These are phyloP conservation scores for Samia ricini DNA, from an alignment of 1,140 invertebrate species.

Conservation along the genomic window DNA sequence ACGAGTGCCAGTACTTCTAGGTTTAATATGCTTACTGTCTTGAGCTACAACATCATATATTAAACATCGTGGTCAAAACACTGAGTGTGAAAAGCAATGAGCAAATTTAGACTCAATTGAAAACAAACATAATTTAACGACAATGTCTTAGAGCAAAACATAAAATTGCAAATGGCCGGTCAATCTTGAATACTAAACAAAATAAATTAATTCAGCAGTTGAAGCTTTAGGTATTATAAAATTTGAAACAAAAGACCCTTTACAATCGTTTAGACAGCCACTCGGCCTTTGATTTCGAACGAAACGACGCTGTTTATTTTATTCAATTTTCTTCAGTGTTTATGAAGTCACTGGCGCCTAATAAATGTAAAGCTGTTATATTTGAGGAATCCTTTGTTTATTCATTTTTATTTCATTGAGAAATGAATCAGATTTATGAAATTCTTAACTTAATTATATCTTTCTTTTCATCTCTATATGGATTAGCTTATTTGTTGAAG, in stretches of 20 bases:
- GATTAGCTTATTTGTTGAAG: too few relatives aligned
- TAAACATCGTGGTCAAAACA: too few relatives aligned
- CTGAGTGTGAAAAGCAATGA: background rate
- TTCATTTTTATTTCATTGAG: background rate
- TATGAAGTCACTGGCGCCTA: constrained; percentile 8
- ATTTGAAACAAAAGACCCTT: constrained; percentile 5
- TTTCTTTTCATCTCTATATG: too few relatives aligned
- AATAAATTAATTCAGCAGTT: constrained; percentile 8
- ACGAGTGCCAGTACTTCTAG: too few relatives aligned
- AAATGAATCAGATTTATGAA: background rate
- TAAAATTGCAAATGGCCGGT: background rate
- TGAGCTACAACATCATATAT: too few relatives aligned
- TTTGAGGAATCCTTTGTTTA: background rate
- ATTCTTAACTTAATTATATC: background rate
- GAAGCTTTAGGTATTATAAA: constrained; percentile 13
- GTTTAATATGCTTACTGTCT: too few relatives aligned
- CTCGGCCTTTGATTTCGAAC: constrained; percentile 11
- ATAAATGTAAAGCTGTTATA: constrained; percentile 1
- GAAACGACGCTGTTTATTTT: constrained; percentile 9
- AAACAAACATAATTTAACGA: background rate
- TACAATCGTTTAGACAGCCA: constrained; percentile 7
- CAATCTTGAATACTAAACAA: constrained; percentile 6
- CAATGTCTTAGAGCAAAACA: background rate
- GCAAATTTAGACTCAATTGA: background rate
- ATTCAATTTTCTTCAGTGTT: constrained; percentile 9